Conservation (phyloP, 1,140 invertebrate genomes). For the Lepidurus arcticus region DNA sequence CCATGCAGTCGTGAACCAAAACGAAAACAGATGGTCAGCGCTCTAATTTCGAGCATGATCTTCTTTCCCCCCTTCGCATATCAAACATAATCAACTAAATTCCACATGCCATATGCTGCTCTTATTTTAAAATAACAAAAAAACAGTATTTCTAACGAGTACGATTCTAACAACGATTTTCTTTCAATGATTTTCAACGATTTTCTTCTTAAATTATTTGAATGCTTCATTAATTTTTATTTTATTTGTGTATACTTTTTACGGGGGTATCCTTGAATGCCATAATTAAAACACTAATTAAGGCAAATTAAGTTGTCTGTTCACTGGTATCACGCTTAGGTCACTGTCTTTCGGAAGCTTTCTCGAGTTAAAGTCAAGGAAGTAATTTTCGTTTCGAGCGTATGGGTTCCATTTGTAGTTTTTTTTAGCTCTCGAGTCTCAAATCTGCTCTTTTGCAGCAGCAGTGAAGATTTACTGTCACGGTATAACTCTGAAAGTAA, state of each 20-base stretch:
- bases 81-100: background rate
- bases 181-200: no score
- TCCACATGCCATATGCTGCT: background rate
- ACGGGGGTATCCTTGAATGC: background rate
- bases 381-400: background rate
- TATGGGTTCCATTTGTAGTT: background rate
- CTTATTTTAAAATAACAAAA: no score
- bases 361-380: background rate
- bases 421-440: background rate
- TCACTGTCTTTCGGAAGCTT: background rate
- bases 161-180: no score
- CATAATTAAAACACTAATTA: background rate
- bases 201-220: no score
- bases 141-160: no score
- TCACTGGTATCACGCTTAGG: background rate
- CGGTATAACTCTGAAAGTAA: background rate
- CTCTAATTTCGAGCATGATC: background rate
- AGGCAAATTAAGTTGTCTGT: background rate
- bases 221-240: background rate
- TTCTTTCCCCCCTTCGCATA: background rate
- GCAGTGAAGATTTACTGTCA: background rate
- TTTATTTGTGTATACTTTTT: background rate
- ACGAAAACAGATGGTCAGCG: constrained; percentile 1
- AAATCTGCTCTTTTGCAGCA: background rate
- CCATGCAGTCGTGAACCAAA: background rate